Base-by-base conservation (phyloP, 1,140 invertebrate genomes). In the Hyles euphorbiae region DNA sequence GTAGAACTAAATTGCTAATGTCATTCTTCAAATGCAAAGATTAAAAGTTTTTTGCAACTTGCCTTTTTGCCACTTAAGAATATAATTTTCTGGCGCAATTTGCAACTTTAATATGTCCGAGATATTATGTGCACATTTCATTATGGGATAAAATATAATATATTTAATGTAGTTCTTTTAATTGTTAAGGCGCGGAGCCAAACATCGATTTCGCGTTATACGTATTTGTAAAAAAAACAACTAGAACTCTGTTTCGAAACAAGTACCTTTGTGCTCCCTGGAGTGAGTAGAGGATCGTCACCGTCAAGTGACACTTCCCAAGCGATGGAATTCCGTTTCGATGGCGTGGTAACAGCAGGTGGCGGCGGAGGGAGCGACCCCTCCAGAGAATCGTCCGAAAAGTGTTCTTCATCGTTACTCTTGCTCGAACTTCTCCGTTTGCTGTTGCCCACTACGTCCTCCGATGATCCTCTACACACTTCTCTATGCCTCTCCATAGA, bases 371-470 rank as follows among this genome's bases (percentile, higher is more conserved):
- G 92, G 53, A 94, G 92, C 63, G 93, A 90, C 71, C 94, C 94
- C 78, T 96, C 95, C 51, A 96, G 76, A 3, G 94, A 96, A 78
- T 96, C 95, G 78, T 96, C 95, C 4, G 95, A 96, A 77, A 96
- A 96, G 61, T 93, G 92, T 63, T 94, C 93, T 65, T 92, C 92
- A 65, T 95, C 93, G 58, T 94, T 93, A 58, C 67, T 71, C 45
- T 70, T 76, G 60, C 65, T 78, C 34, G 72, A 76, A 68, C 70
- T 78, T 88, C 72, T 90, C 84, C 69, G 88, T 78, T 77, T 90
- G 78, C 57, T 77, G 52, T 63, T 73, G 56, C 76, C 75, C 68
- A 79, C 77, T 10, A 83, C 57, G 58, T 84, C 82, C 78, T 90
- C 86, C 70, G 79, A 71, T 60, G 88, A 88, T 70, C 85, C 84